Percentiles rank a stretch among this genome's conserved stretches.
phyloP scores from a whole-genome alignment of 1,140 invertebrate species.

The Bradysia coprophila region DNA sequence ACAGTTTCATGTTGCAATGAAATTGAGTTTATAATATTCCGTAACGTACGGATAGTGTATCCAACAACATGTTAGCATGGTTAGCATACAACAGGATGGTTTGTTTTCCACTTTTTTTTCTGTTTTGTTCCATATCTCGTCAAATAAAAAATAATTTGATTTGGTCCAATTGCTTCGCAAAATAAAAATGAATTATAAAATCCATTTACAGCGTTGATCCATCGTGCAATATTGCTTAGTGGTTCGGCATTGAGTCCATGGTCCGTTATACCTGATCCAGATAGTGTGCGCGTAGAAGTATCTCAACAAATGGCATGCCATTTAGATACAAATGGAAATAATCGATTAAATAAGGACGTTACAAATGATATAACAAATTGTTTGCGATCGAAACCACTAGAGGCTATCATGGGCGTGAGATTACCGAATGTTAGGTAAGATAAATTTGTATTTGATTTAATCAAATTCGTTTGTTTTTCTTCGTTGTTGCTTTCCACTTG shows the following conservation, averaged over 20 bases:
- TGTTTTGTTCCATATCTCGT: too few species aligned
- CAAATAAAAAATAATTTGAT: too few species aligned
- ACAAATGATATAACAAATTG: slow-evolving; percentile 31
- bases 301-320: slow-evolving; percentile 49
- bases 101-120: too few species aligned
- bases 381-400: slow-evolving; percentile 34
- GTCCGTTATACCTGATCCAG: slow-evolving; percentile 57
- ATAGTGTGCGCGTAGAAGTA: slow-evolving; percentile 45
- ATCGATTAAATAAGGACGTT: neutral
- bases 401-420: slow-evolving; percentile 37
- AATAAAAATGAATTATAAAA: neutral
- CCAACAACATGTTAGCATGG: too few species aligned
- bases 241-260: slow-evolving; percentile 73
- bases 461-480: too few species aligned
- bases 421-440: slow-evolving; percentile 34
- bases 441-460: too few species aligned
- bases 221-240: slow-evolving; percentile 66
- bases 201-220: slow-evolving; percentile 35
- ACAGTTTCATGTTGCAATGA: too few species aligned
- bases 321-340: slow-evolving; percentile 7
- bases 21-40: too few species aligned
- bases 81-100: too few species aligned
- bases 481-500: too few species aligned
- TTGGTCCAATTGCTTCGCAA: neutral
- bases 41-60: too few species aligned